phyloP scores from a whole-genome alignment of 2,888 invertebrate genomes.

The Agapostemon virescens region DNA sequence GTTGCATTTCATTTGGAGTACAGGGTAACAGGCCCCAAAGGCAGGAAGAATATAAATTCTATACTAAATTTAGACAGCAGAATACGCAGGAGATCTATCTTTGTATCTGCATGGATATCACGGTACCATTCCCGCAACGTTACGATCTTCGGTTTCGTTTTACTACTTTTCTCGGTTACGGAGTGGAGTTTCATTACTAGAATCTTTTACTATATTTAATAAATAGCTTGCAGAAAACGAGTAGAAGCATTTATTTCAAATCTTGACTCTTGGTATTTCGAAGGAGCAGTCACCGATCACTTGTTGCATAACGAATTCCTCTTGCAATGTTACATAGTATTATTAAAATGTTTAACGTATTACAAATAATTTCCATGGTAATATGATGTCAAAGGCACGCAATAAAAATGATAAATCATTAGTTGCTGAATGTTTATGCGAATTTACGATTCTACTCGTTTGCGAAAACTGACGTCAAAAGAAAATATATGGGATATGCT shows the following conservation, averaged over 20 bases:
- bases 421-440: not conserved
- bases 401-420: not conserved
- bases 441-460: not conserved
- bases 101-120: not conserved
- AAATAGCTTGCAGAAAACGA: not conserved
- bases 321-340: no score
- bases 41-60: not conserved
- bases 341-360: not conserved
- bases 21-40: not conserved
- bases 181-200: not conserved
- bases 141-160: not conserved
- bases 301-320: no score
- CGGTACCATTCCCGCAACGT: not conserved
- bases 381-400: not conserved
- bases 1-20: not conserved
- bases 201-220: not conserved
- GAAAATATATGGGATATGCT: not conserved
- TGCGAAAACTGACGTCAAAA: conserved; percentile 2
- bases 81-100: not conserved
- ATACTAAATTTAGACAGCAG: not conserved
- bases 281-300: no score
- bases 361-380: not conserved
- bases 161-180: not conserved
- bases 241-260: not conserved
- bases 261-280: not conserved